Evolutionary conservation across 2,113 vertebrate species (phyloP).

Genomic region (Brachionichthys hirsutus): DNA sequence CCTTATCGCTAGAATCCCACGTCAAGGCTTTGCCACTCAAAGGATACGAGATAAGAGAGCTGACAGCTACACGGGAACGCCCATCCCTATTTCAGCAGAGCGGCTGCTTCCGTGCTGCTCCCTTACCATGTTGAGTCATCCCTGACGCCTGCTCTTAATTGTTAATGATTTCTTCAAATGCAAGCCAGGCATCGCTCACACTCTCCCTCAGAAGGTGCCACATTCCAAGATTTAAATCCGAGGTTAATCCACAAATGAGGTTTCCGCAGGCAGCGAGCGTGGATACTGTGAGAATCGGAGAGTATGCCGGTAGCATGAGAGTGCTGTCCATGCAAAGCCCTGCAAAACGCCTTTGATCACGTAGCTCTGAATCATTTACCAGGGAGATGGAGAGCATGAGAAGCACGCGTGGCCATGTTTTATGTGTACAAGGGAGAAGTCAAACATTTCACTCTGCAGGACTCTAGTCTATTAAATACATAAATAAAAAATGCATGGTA

Average conservation of each 20-base stretch:
- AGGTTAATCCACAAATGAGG: constrained; percentile 53
- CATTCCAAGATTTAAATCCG: constrained; percentile 56
- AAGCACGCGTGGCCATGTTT: constrained; percentile 49
- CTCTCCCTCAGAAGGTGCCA: constrained; percentile 30
- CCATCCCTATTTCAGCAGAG: constrained; percentile 64
- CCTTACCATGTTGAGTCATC: constrained; percentile 41
- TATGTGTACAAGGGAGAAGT: constrained; percentile 36
- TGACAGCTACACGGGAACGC: constrained; percentile 59
- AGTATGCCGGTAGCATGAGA: constrained; percentile 36
- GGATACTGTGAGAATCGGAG: constrained; percentile 37
- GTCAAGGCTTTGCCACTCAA: constrained; percentile 47
- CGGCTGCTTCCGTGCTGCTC: constrained; percentile 55
- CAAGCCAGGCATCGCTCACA: constrained; percentile 34
- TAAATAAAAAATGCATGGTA: no score
- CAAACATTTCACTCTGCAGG: no score
- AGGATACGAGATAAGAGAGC: constrained; percentile 33
- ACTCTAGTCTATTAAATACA: no score
- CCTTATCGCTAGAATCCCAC: constrained; percentile 30
- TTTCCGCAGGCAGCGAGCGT: constrained; percentile 31
- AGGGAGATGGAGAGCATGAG: constrained; percentile 35
- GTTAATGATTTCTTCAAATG: constrained; percentile 76
- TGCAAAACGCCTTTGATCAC: constrained; percentile 63
- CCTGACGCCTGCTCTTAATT: constrained; percentile 61
- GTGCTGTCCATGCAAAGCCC: constrained; percentile 43
- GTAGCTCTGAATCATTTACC: constrained; percentile 70